Base-by-base conservation (phyloP, 2,113 vertebrate genomes). In the Crocuta crocuta region DNA sequence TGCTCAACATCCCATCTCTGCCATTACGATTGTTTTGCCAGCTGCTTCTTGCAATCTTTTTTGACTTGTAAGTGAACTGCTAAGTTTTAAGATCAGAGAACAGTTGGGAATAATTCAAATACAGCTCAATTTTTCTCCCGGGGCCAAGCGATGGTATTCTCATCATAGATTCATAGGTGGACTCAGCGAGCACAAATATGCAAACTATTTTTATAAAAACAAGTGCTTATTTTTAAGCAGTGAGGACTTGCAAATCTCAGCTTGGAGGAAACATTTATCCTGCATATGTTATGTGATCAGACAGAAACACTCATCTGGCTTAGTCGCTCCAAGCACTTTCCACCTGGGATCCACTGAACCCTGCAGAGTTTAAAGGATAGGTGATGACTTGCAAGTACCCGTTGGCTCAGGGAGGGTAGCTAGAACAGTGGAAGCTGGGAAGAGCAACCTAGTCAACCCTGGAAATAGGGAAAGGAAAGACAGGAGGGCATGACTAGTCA, bases 51-150 rank as follows among this genome's bases (percentile, higher is more conserved):
- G 80, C 90, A 80, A 88, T 97, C 70, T 76, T 95, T 97, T 85
- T 94, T 96, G 86, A 92, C 91, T 95, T 97, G 45, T 94, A 97
- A 97, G 70, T 63, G 31, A 96, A 97, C 24, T 33, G 28, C 83
- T 96, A 76, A 91, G 68, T 93, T 97, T 97, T 94, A 97, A 94
- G 50, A 94, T 95, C 58, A 92, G 66, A 95, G 39, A 97, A 91
- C 66, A 86, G 53, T 78, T 81, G 71, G 76, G 66, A 95, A 91
- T 97, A 88, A 96, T 95, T 95, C 80, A 96, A 81, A 93, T 31
- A 39, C 95, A 88, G 23, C 45, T 95, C 76, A 61, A 45, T 91
- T 96, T 91, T 92, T 89, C 78, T 94, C 85, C 13, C 2, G 53
- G 76, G 55, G 24, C 45, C 85, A 39, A 88, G 11, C 21, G 78